Evolutionary conservation across 2,113 vertebrate species (phyloP).

Genomic region (Ochotona princeps): DNA sequence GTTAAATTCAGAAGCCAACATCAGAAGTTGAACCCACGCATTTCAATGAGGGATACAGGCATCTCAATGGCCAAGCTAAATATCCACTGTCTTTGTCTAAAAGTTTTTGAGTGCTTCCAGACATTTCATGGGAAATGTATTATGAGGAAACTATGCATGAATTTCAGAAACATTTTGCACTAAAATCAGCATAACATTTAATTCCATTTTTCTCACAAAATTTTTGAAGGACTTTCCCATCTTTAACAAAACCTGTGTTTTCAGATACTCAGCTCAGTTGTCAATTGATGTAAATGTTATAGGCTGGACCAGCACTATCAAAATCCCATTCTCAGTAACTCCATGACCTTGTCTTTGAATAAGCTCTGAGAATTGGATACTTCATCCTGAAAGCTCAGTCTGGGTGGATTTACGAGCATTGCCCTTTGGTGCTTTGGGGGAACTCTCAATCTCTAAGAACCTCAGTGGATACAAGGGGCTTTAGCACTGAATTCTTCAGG

Average conservation of each 20-base stretch:
- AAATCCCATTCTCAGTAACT: background rate
- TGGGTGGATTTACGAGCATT: constrained; percentile 68
- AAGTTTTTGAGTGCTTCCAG: no score
- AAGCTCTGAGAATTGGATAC: constrained; percentile 51
- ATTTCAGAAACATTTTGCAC: no score
- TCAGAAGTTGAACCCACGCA: no score
- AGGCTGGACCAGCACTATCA: background rate
- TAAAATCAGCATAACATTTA: no score
- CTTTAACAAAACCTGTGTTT: background rate
- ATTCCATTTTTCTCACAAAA: no score
- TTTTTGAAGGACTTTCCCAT: no score
- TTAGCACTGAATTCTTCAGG: constrained; percentile 63
- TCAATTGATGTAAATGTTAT: background rate
- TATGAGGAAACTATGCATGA: no score
- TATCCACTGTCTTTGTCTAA: no score
- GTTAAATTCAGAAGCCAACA: no score
- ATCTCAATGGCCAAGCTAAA: no score
- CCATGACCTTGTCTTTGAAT: constrained; percentile 12
- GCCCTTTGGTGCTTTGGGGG: constrained; percentile 50
- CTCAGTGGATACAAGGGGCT: constrained; percentile 59
- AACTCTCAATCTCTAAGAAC: constrained; percentile 32
- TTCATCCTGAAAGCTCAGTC: constrained; percentile 46
- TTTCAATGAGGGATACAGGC: no score
- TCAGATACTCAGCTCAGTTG: background rate
- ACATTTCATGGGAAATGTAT: no score